Base-by-base conservation (phyloP, 2,113 vertebrate species). In the Lamprotornis superbus region DNA sequence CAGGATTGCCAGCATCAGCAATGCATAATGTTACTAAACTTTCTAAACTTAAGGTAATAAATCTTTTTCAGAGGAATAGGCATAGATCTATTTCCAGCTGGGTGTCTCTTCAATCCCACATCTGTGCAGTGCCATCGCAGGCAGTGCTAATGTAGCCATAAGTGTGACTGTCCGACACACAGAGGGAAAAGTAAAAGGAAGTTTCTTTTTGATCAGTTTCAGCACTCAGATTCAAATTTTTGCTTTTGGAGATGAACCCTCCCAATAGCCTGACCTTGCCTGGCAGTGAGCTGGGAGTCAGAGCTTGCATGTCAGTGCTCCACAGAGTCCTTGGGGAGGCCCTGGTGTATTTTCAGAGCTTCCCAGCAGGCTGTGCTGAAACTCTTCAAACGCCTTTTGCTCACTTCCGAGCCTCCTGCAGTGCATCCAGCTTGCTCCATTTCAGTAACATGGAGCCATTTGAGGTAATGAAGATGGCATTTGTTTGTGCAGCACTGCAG, bases 301-400 rank as follows among this genome's bases (percentile, higher is more conserved):
- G 70, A 42, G 35, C 39, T 52, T 3, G 1, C 67, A 47, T 6
- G 10, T 5, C 50, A 16, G 4, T 52, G 60, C 27, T 75, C 12
- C 16, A 1, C 2, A 14, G 35, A 24, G 47, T 40, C 21, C 47
- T 21, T 49, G 25, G 61, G 42, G 56, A 35, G 7, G 15, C 49
- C 71, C 52, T 55, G 12, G 10, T 81, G 53, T 31, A 46, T 74
- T 83, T 90, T 7, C 59, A 89, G 82, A 52, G 12, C 31, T 68
- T 56, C 67, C 97, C 98, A 3, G 96, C 89, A 98, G 98, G 98
- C 53, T 86, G 97, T 65, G 96, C 97, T 97, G 89, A 65, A 97
- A 75, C 92, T 55, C 94, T 97, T 93, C 90, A 49, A 40, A 94
- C 40, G 23, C 63, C 31, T 77, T 83, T 74, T 64, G 31, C 64